Evolutionary conservation across 2,888 invertebrate species (phyloP), one percentile per base, ranked within the genome.

Genomic region (Pyrrhosoma nymphula): DNA sequence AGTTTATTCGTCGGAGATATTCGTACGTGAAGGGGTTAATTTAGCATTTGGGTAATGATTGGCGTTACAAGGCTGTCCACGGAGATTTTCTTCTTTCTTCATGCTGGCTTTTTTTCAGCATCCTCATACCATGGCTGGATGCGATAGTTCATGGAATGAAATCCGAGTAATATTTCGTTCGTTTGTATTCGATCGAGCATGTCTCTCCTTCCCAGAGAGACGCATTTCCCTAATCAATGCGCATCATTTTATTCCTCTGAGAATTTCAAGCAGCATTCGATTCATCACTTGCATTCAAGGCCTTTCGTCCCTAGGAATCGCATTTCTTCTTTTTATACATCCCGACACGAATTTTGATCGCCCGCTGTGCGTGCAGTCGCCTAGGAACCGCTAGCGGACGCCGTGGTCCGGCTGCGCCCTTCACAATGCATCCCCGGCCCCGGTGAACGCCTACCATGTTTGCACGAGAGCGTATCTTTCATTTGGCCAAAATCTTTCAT

Each of bases 191-290:
- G 93, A 69, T 16, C 26, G 75, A 35, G 35, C 35, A 18, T 82
- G 16, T 35, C n/a, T 93, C 69, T 93, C n/a, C 60, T 93, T 39
- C 55, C 93, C 30, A 26, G 35, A 47, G 63, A 18, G 69, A 26
- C 69, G 47, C 93, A 93, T 93, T 93, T 69, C 69, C 93, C 93
- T 69, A 93, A 93, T 93, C 93, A 93, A 93, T 93, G 63, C 93
- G 47, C 91, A 91, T 63, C 91, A 91, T 63, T 63, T 91, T 26
- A 56, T 26, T 69, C 93, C 47, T 69, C n/a, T 60, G 63, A 75
- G 93, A 93, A 93, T 93, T 69, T 56, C 63, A 69, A 93, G 55
- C 69, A 69, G 75, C 93, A 14, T 82, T 35, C 82, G 47, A 60
- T 39, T 93, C 93, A 55, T 89, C 56, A 47, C 69, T n/a, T n/a